These are phyloP conservation scores for Drosophila barbarae DNA, from an alignment of 2,888 invertebrate species.

Conservation along the genomic window DNA sequence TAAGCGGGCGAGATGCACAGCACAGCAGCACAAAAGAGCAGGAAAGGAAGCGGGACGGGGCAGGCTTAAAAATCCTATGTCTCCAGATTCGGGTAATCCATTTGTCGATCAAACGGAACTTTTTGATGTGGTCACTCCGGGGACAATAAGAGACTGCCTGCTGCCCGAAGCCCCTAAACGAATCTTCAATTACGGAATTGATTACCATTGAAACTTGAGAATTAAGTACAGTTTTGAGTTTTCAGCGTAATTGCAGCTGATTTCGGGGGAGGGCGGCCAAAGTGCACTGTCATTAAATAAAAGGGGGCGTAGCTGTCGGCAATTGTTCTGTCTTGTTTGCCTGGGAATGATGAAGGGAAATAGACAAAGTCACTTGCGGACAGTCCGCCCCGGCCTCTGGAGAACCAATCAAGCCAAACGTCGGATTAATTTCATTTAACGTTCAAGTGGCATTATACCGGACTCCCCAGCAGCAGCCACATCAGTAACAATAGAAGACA, in stretches of 20 bases:
- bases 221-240: constrained; percentile 72
- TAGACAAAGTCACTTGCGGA: constrained; percentile 68
- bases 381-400: constrained; percentile 57
- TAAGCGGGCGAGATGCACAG: constrained; percentile 15
- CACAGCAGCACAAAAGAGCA: constrained; percentile 16
- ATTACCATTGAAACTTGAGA: constrained; percentile 71
- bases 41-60: not conserved
- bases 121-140: constrained; percentile 35
- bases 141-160: constrained; percentile 18
- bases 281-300: constrained; percentile 67
- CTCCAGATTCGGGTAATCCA: constrained; percentile 32
- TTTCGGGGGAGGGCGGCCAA: constrained; percentile 45
- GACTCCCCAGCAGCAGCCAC: constrained; percentile 21
- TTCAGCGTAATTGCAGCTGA: constrained; percentile 72
- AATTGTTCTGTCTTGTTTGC: constrained; percentile 31
- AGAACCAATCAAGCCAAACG: constrained; percentile 71
- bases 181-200: constrained; percentile 70
- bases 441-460: constrained; percentile 64
- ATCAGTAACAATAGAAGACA: constrained; percentile 21
- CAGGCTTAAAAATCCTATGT: constrained; percentile 20
- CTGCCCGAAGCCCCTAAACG: constrained; percentile 49
- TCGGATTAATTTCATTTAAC: constrained; percentile 70
- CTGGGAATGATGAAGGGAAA: constrained; percentile 62
- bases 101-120: constrained; percentile 42
- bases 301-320: not conserved